Evolutionary conservation across 2,797 vertebrate species (phyloP).

Genomic region (Naso thynnoides): DNA sequence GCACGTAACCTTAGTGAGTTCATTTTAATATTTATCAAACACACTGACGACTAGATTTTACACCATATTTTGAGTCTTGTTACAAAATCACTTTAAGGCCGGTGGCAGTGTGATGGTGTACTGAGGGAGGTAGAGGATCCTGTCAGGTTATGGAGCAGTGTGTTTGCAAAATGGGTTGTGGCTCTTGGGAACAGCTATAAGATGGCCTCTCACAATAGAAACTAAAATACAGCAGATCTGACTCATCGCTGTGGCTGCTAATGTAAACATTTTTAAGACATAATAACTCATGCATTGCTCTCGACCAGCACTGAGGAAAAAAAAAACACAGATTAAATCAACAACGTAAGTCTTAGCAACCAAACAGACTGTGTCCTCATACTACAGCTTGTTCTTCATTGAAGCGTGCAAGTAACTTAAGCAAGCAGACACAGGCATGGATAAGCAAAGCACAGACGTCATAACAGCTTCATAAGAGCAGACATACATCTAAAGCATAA

Average conservation of each 20-base stretch:
- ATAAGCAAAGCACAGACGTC: not conserved
- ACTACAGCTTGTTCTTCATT: not conserved
- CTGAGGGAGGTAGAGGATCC: not conserved
- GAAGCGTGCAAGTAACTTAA: slow-evolving; percentile 34
- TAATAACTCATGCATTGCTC: not conserved
- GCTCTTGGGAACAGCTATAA: slow-evolving; percentile 13
- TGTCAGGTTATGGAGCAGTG: not conserved
- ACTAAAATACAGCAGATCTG: slow-evolving; percentile 15
- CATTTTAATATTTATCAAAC: no score
- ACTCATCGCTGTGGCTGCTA: slow-evolving; percentile 6
- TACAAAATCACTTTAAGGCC: no score
- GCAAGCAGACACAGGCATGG: slow-evolving; percentile 40
- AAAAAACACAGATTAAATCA: slow-evolving; percentile 32
- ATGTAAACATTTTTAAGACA: slow-evolving; percentile 56
- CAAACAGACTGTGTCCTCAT: slow-evolving; percentile 18
- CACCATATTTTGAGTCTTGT: no score
- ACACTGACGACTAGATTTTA: no score
- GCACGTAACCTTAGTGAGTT: no score
- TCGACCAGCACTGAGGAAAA: not conserved
- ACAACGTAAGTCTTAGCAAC: slow-evolving; percentile 45
- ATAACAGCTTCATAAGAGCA: slow-evolving; percentile 5
- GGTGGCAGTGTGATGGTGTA: no score
- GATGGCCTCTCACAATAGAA: not conserved
- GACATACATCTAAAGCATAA: slow-evolving; percentile 2
- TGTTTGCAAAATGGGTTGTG: slow-evolving; percentile 67